Evolutionary conservation across 1,140 invertebrate species (phyloP).

Genomic region (Atta cephalotes): DNA sequence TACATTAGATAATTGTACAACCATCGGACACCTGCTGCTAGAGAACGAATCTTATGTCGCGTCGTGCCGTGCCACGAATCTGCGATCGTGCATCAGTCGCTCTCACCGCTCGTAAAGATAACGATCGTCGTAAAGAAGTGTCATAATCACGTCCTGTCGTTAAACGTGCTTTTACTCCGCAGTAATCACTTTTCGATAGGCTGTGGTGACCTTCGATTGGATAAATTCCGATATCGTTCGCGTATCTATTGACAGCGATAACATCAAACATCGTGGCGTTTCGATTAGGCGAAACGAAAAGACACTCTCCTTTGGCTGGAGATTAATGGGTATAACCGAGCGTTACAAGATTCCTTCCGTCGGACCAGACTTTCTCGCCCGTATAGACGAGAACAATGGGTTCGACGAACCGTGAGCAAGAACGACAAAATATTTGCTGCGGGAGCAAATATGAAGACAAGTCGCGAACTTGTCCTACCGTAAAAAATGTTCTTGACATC

Average conservation of each 20-base stretch:
- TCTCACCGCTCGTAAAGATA: constrained; percentile 76
- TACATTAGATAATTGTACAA: not conserved
- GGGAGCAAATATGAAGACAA: constrained; percentile 30
- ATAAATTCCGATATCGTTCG: constrained; percentile 58
- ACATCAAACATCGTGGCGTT: constrained; percentile 29
- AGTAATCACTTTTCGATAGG: constrained; percentile 62
- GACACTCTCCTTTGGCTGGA: constrained; percentile 2
- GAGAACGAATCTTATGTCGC: not conserved
- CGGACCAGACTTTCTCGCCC: constrained; percentile 28
- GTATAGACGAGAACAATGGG: constrained; percentile 44
- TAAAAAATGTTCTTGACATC: constrained; percentile 50
- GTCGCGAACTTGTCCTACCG: constrained; percentile 19
- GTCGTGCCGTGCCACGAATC: constrained; percentile 26
- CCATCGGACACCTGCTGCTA: constrained; percentile 15
- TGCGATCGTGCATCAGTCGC: constrained; percentile 42
- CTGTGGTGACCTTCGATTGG: constrained; percentile 49
- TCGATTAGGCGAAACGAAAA: constrained; percentile 42
- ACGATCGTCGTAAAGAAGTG: constrained; percentile 75
- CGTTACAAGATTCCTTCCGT: constrained; percentile 42
- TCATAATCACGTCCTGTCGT: constrained; percentile 72
- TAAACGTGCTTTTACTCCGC: constrained; percentile 35
- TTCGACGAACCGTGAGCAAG: constrained; percentile 25
- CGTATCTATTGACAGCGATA: constrained; percentile 17
- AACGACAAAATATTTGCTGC: constrained; percentile 39
- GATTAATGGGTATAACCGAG: constrained; percentile 42